A percentile compares a stretch with the other conserved stretches of the same genome.
These are phyloP conservation scores for Tetragonula carbonaria DNA, from an alignment of 2,888 invertebrate genomes.

Conservation along the genomic window DNA sequence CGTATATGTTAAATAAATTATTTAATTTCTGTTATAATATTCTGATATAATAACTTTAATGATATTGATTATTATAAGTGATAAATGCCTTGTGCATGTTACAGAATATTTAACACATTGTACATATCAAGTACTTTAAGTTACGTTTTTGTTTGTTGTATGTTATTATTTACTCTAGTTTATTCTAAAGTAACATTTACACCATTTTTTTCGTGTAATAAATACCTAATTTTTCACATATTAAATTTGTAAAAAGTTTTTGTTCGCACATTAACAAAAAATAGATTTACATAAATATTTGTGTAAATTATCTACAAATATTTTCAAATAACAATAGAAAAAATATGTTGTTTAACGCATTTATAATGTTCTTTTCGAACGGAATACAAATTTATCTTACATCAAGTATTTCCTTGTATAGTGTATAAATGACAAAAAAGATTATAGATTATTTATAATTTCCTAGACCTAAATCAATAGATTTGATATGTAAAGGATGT, in stretches of 20 bases:
- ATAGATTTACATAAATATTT: slow-evolving; percentile 28
- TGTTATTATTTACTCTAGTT: slow-evolving; percentile 26
- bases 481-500: slow-evolving; percentile 75
- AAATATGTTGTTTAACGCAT: slow-evolving; percentile 23
- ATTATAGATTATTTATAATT: slow-evolving; percentile 41
- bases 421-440: slow-evolving; percentile 54
- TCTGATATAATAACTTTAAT: slow-evolving; percentile 10
- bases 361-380: slow-evolving; percentile 33
- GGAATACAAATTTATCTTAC: slow-evolving; percentile 51
- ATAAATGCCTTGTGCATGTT: slow-evolving; percentile 31
- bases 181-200: slow-evolving; percentile 37
- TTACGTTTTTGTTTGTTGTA: slow-evolving; percentile 10
- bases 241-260: slow-evolving; percentile 1
- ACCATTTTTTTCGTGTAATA: slow-evolving; percentile 2
- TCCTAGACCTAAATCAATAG: slow-evolving; percentile 60
- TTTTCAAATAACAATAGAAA: slow-evolving; percentile 37
- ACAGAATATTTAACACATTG: slow-evolving; percentile 33
- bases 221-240: slow-evolving; percentile 7
- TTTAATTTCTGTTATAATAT: neutral
- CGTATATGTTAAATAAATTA: neutral
- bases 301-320: slow-evolving; percentile 42
- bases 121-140: slow-evolving; percentile 27
- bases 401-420: slow-evolving; percentile 42
- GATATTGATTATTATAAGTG: slow-evolving; percentile 31
- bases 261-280: slow-evolving; percentile 28